Evolutionary conservation across 2,113 vertebrate species (phyloP), one percentile per base, ranked within the genome.

Genomic region (Amblyornis subalaris): DNA sequence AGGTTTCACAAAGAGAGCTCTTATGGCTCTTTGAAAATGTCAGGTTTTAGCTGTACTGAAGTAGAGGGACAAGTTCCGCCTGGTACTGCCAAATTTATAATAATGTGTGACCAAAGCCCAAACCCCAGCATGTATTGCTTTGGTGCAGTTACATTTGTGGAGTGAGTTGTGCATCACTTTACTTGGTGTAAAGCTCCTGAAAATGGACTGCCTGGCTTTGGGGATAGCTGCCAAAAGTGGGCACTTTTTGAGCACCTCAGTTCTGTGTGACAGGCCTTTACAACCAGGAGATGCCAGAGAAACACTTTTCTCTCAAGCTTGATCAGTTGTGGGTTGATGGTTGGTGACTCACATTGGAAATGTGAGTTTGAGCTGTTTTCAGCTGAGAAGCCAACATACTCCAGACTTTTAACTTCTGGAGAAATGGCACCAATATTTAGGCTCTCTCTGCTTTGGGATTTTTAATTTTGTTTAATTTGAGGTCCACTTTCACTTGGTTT

Each of bases 161-260:
- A 62, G 24, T 4, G 44, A 62, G 17, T 25, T 64, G 45, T 35
- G 20, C 10, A 18, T 38, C 4, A 4, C 16, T 70, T 42, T 31
- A 14, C 13, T 36, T 22, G 4, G 12, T 50, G 26, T 42, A 22
- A 40, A 66, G 62, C 33, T 85, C 51, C 47, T 38, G 25, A 44
- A 74, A 78, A 22, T 1, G 0, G 51, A 8, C 22, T 71, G 13
- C 29, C 36, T 47, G 70, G 12, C 61, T 65, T 48, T 48, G 15
- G 24, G 24, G 10, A 22, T 7, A 53, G 47, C 42, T 12, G 5
- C 31, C 36, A 33, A 36, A 78, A 61, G 51, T 0, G 0, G 26
- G 57, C 6, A 18, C 38, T 75, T 38, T 29, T 24, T 33, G 47
- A 79, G 36, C 15, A 38, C 28, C 47, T 71, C 57, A 8, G 19